Evolutionary conservation across 2,113 vertebrate genomes (phyloP).

Genomic region (Salvelinus fontinalis): DNA sequence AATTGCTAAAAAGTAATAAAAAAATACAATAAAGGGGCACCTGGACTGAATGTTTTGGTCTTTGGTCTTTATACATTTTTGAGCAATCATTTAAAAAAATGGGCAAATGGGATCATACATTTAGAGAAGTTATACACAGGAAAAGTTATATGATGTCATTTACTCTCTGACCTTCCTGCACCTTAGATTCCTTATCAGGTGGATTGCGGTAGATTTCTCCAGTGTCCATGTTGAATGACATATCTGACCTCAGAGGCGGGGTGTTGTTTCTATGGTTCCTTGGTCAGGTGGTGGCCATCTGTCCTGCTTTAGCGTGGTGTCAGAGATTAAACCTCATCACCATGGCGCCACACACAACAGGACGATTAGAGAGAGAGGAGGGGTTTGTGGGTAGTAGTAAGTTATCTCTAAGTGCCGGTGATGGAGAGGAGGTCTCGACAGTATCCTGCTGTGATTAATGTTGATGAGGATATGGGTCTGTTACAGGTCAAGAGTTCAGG

Average conservation of each 20-base stretch:
- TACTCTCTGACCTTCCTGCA: no score
- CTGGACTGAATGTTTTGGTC: no score
- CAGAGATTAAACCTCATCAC: slow-evolving; percentile 31
- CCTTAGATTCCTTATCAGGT: no score
- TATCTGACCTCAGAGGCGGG: background rate
- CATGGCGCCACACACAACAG: background rate
- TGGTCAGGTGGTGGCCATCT: slow-evolving; percentile 37
- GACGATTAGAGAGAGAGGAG: background rate
- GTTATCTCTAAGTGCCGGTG: background rate
- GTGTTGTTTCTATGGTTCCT: slow-evolving; percentile 29
- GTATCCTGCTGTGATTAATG: background rate
- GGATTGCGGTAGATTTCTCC: no score
- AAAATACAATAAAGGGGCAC: no score
- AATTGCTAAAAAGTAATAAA: no score
- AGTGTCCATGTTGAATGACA: background rate
- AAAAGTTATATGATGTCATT: no score
- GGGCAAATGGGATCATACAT: no score
- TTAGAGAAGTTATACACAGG: no score
- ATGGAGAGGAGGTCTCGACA: background rate
- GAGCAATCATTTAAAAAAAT: no score
- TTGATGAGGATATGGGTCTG: background rate
- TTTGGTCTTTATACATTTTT: no score
- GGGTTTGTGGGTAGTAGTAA: slow-evolving; percentile 15
- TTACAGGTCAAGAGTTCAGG: background rate
- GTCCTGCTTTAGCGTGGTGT: slow-evolving; percentile 27